phyloP scores from a whole-genome alignment of 2,113 vertebrate genomes.

The Megaceryle torquata region DNA sequence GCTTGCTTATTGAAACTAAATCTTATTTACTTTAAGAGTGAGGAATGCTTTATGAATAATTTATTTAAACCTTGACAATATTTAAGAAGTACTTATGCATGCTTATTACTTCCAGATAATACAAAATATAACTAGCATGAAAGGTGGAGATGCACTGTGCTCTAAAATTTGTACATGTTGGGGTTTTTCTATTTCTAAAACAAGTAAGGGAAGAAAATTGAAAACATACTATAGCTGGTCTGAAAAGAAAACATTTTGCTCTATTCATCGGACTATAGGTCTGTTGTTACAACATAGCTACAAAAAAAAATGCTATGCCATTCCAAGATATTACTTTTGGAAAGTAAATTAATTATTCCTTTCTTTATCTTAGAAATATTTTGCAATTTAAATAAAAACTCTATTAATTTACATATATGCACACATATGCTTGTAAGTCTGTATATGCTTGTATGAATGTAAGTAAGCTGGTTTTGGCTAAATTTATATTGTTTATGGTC shows the following conservation, averaged over 20 bases:
- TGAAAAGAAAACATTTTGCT: background rate
- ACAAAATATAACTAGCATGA: background rate
- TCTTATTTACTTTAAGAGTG: background rate
- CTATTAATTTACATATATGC: background rate
- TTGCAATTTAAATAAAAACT: background rate
- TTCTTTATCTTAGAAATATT: background rate
- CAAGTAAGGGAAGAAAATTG: background rate
- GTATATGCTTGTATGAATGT: background rate
- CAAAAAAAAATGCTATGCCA: accelerated
- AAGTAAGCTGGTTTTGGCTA: background rate
- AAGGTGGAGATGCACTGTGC: background rate
- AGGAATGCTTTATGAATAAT: background rate
- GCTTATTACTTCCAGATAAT: background rate
- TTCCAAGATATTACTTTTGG: background rate
- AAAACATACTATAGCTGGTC: background rate
- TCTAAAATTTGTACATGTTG: background rate
- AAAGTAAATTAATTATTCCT: background rate
- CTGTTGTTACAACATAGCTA: background rate
- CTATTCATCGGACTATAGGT: background rate
- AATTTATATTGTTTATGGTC: background rate
- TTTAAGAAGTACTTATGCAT: background rate
- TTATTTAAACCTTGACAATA: background rate
- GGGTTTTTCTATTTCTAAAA: background rate
- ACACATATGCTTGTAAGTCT: background rate
- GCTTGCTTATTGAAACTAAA: background rate